phyloP scores from a whole-genome alignment of 2,797 vertebrate species.

The Tolypeutes matacus region DNA sequence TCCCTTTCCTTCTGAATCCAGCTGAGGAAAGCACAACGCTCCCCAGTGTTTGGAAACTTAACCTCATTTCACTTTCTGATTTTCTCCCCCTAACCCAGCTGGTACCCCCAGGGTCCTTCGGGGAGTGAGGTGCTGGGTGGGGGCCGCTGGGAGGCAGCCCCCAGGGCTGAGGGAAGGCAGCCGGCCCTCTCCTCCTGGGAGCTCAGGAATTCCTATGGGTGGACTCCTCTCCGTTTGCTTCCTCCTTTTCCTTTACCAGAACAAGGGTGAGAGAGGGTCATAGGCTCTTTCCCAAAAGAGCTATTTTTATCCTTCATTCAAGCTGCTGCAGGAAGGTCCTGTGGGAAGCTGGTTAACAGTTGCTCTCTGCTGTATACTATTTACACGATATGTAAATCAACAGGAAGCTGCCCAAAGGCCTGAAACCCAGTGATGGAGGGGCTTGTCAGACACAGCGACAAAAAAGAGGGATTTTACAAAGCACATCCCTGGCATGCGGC shows the following conservation, averaged over 20 bases:
- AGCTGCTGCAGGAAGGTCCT: not conserved
- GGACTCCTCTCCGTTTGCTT: not conserved
- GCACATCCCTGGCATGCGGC: fast-evolving
- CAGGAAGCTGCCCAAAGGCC: not conserved
- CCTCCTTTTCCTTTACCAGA: conserved; percentile 45
- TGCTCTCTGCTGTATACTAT: not conserved
- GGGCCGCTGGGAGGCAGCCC: not conserved
- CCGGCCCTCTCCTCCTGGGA: not conserved
- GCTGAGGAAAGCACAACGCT: not conserved
- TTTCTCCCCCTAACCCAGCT: not conserved
- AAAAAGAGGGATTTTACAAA: not conserved
- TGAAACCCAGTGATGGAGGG: not conserved
- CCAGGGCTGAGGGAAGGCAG: not conserved
- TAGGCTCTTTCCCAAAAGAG: not conserved
- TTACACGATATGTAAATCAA: not conserved
- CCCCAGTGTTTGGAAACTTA: not conserved
- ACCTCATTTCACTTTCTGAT: not conserved
- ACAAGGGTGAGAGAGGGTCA: conserved; percentile 24
- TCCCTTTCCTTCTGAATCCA: not conserved
- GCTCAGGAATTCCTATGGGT: conserved; percentile 27
- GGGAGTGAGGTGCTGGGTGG: no score
- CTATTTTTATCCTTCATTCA: conserved; percentile 67
- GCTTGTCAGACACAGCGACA: fast-evolving
- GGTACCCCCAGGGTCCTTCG: not conserved
- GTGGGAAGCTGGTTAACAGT: conserved; percentile 54